These are phyloP conservation scores for Addax nasomaculatus DNA, from an alignment of 2,113 vertebrate species.

Conservation along the genomic window DNA sequence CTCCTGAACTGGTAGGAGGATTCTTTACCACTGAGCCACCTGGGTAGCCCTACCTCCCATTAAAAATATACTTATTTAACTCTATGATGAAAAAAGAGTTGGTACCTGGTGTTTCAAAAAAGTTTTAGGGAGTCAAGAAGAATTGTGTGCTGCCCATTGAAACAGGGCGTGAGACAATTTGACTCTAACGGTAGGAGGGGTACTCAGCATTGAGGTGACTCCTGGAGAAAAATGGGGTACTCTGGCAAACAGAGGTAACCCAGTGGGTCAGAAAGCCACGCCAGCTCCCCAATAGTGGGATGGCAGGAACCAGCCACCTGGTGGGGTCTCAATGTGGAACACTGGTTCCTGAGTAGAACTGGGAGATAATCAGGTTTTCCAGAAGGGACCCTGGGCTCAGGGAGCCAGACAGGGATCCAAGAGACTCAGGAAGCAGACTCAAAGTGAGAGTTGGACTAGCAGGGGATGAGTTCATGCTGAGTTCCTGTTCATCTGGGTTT, in stretches of 20 bases:
- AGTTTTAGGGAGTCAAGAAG: not conserved
- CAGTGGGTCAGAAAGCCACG: not conserved
- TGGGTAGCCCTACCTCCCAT: not conserved
- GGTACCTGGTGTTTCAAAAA: not conserved
- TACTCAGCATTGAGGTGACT: not conserved
- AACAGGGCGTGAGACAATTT: not conserved
- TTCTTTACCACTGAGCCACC: not conserved
- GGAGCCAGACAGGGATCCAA: no score
- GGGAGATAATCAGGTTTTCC: not conserved
- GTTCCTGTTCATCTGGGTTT: not conserved
- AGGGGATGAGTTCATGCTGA: not conserved
- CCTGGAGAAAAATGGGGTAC: not conserved
- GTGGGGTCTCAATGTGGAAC: not conserved
- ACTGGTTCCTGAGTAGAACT: not conserved
- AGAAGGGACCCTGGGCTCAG: not conserved
- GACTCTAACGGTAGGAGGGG: not conserved
- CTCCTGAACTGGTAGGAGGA: not conserved
- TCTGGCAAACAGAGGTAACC: no score
- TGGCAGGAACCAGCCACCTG: not conserved
- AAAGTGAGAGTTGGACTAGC: not conserved
- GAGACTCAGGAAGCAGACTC: not conserved
- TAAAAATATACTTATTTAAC: not conserved
- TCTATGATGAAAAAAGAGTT: not conserved
- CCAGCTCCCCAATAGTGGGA: not conserved
- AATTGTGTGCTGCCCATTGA: not conserved